These are phyloP conservation scores for Manacus vitellinus DNA, from an alignment of 2,113 vertebrate genomes.

Conservation along the genomic window DNA sequence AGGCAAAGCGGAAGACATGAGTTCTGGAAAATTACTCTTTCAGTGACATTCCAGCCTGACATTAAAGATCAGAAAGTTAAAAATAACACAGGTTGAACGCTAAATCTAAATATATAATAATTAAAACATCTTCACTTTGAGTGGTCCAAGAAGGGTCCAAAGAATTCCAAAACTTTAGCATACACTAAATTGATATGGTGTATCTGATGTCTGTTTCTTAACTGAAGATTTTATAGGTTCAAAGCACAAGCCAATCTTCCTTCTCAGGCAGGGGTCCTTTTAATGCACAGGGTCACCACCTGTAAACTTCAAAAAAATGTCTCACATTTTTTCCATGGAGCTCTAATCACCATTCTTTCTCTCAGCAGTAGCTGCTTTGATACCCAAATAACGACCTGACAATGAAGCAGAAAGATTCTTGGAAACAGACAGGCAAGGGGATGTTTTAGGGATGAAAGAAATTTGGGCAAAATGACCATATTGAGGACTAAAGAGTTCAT, in stretches of 20 bases:
- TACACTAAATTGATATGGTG: rapidly evolving
- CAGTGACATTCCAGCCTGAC: neutral
- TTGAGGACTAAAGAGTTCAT: neutral
- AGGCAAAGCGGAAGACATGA: neutral
- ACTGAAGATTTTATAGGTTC: neutral
- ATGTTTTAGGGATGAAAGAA: neutral
- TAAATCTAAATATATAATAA: neutral
- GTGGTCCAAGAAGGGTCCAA: neutral
- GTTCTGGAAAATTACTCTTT: neutral
- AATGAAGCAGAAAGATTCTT: neutral
- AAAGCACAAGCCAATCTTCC: neutral
- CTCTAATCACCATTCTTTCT: neutral
- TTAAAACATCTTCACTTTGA: neutral
- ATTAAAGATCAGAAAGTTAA: neutral
- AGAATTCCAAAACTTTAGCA: neutral
- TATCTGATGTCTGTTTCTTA: neutral
- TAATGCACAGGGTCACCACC: neutral
- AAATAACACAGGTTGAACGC: neutral
- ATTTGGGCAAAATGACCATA: neutral
- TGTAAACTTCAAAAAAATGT: neutral
- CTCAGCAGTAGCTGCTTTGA: neutral
- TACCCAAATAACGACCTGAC: neutral
- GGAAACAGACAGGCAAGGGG: neutral
- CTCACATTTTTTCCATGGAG: neutral
- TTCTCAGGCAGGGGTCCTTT: neutral